Evolutionary conservation across 2,888 invertebrate genomes (phyloP).

Genomic region (Galerucella pusilla): DNA sequence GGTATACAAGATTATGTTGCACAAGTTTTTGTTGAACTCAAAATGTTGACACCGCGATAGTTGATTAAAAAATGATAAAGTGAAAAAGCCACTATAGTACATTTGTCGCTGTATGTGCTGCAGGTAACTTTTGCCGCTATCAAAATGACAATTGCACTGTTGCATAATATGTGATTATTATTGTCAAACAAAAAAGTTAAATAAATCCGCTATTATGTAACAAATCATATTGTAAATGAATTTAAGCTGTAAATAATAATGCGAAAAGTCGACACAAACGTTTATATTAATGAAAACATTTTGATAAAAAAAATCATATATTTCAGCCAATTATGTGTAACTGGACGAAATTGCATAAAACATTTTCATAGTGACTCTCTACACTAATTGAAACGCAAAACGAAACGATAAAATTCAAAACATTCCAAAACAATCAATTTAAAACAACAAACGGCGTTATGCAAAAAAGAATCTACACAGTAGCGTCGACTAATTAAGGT

Average conservation of each 20-base stretch:
- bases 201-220: too few relatives aligned
- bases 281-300: conserved; percentile 1
- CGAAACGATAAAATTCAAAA: conserved; percentile 1
- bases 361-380: neutral
- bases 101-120: too few relatives aligned
- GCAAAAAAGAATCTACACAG: neutral
- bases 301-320: neutral
- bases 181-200: too few relatives aligned
- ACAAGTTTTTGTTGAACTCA: too few relatives aligned
- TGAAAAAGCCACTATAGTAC: too few relatives aligned
- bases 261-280: neutral
- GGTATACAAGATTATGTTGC: too few relatives aligned
- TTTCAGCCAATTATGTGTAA: neutral
- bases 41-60: too few relatives aligned
- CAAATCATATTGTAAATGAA: too few relatives aligned
- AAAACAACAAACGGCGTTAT: conserved; percentile 1
- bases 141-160: too few relatives aligned
- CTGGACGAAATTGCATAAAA: conserved; percentile 4
- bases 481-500: neutral
- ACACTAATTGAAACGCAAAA: conserved; percentile 1
- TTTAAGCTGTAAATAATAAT: neutral
- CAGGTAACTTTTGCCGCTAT: too few relatives aligned
- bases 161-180: too few relatives aligned
- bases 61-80: too few relatives aligned
- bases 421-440: conserved; percentile 2